phyloP scores from a whole-genome alignment of 2,797 vertebrate species.

The Linurgus olivaceus region DNA sequence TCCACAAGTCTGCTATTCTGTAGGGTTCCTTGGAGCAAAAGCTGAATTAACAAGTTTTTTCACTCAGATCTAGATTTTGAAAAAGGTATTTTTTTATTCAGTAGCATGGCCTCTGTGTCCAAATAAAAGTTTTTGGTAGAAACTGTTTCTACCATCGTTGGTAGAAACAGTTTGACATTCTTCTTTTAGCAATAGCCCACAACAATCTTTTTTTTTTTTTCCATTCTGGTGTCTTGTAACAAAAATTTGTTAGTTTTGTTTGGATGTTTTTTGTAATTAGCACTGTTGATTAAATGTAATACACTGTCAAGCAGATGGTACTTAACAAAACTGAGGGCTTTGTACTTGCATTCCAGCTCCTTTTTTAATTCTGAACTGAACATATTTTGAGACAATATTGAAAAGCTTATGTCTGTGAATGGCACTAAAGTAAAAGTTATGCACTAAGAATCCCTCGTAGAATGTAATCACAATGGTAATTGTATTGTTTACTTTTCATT shows the following conservation, averaged over 20 bases:
- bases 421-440: constrained; percentile 2
- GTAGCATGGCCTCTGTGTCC: background rate
- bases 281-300: constrained; percentile 47
- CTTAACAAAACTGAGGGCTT: constrained; percentile 45
- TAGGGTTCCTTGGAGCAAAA: background rate
- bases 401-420: background rate
- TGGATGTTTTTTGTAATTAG: constrained; percentile 58
- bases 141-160: too few relatives aligned
- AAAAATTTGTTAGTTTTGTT: constrained; percentile 24
- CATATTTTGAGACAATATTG: constrained; percentile 43
- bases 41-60: background rate
- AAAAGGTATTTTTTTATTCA: background rate
- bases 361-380: constrained; percentile 28
- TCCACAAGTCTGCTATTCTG: background rate
- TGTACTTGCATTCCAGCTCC: constrained; percentile 42
- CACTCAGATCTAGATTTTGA: background rate
- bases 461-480: background rate
- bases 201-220: background rate
- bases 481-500: background rate
- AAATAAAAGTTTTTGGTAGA: background rate
- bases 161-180: background rate
- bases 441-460: background rate
- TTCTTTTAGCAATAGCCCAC: background rate
- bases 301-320: constrained; percentile 51
- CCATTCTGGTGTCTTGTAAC: background rate